phyloP scores from a whole-genome alignment of 2,797 vertebrate genomes.

The Mallotus villosus region DNA sequence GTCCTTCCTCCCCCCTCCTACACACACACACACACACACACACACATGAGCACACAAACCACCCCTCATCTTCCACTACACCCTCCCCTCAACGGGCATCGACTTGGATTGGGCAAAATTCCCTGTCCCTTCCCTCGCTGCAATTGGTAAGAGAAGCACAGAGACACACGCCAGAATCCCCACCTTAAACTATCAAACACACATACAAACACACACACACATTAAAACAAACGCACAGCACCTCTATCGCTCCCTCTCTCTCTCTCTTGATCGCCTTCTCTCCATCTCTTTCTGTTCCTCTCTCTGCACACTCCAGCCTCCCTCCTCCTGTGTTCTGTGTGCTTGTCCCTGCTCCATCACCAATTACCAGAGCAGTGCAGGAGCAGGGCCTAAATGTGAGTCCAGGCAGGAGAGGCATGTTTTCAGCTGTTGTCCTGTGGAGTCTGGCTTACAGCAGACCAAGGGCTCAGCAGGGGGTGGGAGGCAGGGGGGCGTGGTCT shows the following conservation, averaged over 20 bases:
- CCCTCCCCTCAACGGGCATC: not conserved
- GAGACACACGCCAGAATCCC: slow-evolving; percentile 74
- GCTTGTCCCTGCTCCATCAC: slow-evolving; percentile 63
- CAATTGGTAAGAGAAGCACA: slow-evolving; percentile 74
- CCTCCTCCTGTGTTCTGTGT: slow-evolving; percentile 65
- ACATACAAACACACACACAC: not conserved
- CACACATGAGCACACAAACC: too few relatives aligned
- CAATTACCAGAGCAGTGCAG: slow-evolving; percentile 73
- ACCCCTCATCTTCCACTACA: not conserved
- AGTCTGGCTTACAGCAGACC: slow-evolving; percentile 1
- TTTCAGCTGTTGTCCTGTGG: slow-evolving; percentile 42
- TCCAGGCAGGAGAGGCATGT: slow-evolving; percentile 83
- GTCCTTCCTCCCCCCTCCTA: too few relatives aligned
- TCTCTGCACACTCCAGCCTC: slow-evolving; percentile 58
- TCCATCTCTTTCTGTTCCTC: slow-evolving; percentile 11
- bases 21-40: too few relatives aligned
- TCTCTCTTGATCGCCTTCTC: slow-evolving; percentile 6
- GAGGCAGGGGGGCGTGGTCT: not conserved
- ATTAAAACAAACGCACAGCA: not conserved
- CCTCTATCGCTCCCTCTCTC: slow-evolving; percentile 41
- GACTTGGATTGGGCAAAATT: not conserved
- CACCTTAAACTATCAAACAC: slow-evolving; percentile 33
- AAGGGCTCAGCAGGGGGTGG: not conserved
- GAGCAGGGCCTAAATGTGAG: slow-evolving; percentile 85
- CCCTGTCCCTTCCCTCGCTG: slow-evolving; percentile 57